Evolutionary conservation across 1,140 invertebrate genomes (phyloP), one percentile per base, ranked within the genome.

Genomic region (Leptinotarsa lineolata): DNA sequence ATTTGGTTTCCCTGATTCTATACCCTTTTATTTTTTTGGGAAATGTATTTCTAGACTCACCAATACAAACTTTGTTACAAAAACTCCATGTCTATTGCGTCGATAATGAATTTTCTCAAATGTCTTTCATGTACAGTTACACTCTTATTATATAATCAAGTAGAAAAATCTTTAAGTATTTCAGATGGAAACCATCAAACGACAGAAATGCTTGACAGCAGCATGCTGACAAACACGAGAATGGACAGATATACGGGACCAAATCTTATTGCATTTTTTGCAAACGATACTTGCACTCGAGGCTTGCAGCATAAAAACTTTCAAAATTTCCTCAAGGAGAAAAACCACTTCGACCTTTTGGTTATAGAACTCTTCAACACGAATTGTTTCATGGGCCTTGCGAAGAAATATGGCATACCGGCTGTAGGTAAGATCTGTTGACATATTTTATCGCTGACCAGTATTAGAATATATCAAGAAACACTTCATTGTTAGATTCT

Each of bases 311-410:
- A 74, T 24, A 5, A 70, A 59, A 24, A 73, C 20, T 64, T 79
- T 4, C 73, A 72, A 63, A 70, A 76, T 16, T 80, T 82, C 54
- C 24, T 81, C 4, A 72, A 74, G 39, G 85, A 77, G 83, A 84
- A 72, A 81, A 84, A 74, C 83, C 87, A 5, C 70, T 88, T 2
- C 76, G 92, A 94, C 81, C 77, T 93, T 1, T 86, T 92, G 18
- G 78, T 93, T 0, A 84, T 88, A 3, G 91, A 93, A 82, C 86
- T 87, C 63, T 93, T 93, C 79, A 92, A 92, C 65, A 89, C 86
- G 46, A 90, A 93, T 74, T 93, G 92, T 80, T 89, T 89, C 77
- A 81, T 91, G 65, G 88, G 87, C 8, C 83, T 93, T 15, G 87
- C 87, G 30, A 85, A 90, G 70, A 88, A 90, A 76, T 86, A 91